phyloP scores from a whole-genome alignment of 2,797 vertebrate species.

The Rhinophrynus dorsalis region DNA sequence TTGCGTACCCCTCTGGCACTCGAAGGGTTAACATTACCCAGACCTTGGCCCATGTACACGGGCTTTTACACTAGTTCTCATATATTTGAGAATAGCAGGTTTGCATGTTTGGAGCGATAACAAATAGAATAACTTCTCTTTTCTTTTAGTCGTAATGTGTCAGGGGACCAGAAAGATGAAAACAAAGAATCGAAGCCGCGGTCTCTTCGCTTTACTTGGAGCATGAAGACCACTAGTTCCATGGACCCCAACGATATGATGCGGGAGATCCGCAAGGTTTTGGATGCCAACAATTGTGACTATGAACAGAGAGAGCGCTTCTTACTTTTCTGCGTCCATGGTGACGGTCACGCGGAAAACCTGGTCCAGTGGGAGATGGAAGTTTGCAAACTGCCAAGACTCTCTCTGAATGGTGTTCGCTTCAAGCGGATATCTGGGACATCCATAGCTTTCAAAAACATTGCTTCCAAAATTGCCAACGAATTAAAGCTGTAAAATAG shows the following conservation, averaged over 20 bases:
- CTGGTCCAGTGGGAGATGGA: conserved; percentile 92
- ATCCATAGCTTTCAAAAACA: conserved; percentile 91
- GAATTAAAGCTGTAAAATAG: conserved; percentile 88
- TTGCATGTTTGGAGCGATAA: too few species aligned
- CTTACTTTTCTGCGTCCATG: conserved; percentile 85
- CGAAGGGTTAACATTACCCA: too few species aligned
- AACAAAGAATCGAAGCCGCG: conserved; percentile 87
- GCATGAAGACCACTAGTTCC: conserved; percentile 90
- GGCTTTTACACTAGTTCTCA: too few species aligned
- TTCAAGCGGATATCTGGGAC: conserved; percentile 90
- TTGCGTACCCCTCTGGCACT: too few species aligned
- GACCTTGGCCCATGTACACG: too few species aligned
- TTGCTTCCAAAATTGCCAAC: conserved; percentile 91
- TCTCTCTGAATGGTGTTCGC: conserved; percentile 87
- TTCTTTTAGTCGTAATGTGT: conserved; percentile 87
- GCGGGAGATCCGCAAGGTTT: conserved; percentile 84
- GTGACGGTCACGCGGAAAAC: conserved; percentile 81
- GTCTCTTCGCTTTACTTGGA: conserved; percentile 88
- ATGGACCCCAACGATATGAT: conserved; percentile 88
- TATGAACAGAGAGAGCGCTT: conserved; percentile 86
- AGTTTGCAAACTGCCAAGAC: conserved; percentile 88
- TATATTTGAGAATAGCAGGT: too few species aligned
- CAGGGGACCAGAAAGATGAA: conserved; percentile 91
- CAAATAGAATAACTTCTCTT: conserved; percentile 45
- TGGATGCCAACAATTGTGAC: conserved; percentile 87